Evolutionary conservation across 2,797 vertebrate genomes (phyloP).

Genomic region (Poecilia velifera): DNA sequence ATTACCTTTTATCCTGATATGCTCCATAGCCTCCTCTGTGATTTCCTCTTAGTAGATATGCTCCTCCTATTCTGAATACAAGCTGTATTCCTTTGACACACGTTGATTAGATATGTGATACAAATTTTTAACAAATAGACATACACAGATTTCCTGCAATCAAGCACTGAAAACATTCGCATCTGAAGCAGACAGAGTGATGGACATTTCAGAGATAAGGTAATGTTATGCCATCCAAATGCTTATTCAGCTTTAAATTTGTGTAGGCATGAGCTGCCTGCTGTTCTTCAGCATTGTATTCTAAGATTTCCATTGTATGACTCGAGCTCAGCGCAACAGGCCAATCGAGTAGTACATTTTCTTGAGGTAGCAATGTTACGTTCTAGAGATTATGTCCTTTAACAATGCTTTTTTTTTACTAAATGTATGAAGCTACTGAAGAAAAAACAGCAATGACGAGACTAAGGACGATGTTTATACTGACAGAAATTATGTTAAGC

Average conservation of each 20-base stretch:
- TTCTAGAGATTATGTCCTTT: background rate
- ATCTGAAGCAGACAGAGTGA: conserved; percentile 29
- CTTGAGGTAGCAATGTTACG: background rate
- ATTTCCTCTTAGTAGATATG: conserved; percentile 30
- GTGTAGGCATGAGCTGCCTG: background rate
- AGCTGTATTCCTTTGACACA: conserved; percentile 55
- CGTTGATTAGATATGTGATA: conserved; percentile 69
- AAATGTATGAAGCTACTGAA: background rate
- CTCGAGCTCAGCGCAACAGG: background rate
- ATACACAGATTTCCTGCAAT: conserved; percentile 9
- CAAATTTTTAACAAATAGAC: conserved; percentile 41
- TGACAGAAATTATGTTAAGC: background rate
- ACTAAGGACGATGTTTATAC: background rate
- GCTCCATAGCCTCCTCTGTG: conserved; percentile 42
- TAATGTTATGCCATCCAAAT: conserved; percentile 56
- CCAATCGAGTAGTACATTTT: background rate
- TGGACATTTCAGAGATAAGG: conserved; percentile 52
- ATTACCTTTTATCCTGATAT: conserved; percentile 13
- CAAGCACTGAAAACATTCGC: conserved; percentile 11
- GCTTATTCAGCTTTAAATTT: conserved; percentile 19
- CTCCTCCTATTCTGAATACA: conserved; percentile 57
- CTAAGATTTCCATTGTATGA: conserved; percentile 15
- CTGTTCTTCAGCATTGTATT: conserved; percentile 16
- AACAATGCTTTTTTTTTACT: background rate
- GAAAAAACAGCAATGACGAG: background rate